Percentiles rank a stretch among this genome's conserved stretches.
Conservation (phyloP, 1,140 invertebrate genomes). For the Ptiloglossa arizonensis region DNA sequence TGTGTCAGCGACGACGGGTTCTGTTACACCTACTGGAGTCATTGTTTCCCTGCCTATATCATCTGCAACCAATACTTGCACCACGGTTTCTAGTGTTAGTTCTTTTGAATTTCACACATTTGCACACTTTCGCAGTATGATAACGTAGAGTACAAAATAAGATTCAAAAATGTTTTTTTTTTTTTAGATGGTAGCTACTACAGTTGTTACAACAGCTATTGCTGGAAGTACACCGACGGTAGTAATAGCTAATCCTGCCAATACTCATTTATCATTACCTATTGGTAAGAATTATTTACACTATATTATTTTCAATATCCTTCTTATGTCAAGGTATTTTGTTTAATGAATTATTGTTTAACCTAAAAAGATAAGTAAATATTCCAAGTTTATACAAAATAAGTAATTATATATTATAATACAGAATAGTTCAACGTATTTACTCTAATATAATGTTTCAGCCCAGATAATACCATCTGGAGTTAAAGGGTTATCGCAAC, state of each 20-base stretch:
- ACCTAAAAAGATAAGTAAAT: constrained; percentile 19
- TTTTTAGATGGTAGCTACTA: constrained; percentile 78
- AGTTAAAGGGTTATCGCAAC: constrained; percentile 84
- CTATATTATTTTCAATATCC: not conserved
- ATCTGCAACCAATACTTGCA: constrained; percentile 79
- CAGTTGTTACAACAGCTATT: constrained; percentile 79
- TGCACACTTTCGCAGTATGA: not conserved
- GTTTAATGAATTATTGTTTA: constrained; percentile 10
- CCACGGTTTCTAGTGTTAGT: constrained; percentile 80
- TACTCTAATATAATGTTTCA: constrained; percentile 71
- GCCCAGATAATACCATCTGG: constrained; percentile 86
- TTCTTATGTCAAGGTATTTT: constrained; percentile 20
- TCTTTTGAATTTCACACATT: constrained; percentile 6
- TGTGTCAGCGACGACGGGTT: constrained; percentile 83
- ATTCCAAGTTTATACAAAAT: not conserved
- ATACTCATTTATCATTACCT: constrained; percentile 84
- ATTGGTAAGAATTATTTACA: constrained; percentile 70
- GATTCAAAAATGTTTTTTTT: constrained; percentile 4
- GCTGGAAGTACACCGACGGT: constrained; percentile 81
- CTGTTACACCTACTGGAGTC: constrained; percentile 84
- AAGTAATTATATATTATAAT: not conserved
- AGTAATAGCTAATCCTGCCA: constrained; percentile 82
- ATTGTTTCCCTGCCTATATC: constrained; percentile 82
- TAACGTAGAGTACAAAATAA: not conserved
- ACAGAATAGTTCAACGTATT: not conserved